Evolutionary conservation across 2,888 invertebrate genomes (phyloP), one percentile per base, ranked within the genome.

Genomic region (Pseudococcus longispinus): DNA sequence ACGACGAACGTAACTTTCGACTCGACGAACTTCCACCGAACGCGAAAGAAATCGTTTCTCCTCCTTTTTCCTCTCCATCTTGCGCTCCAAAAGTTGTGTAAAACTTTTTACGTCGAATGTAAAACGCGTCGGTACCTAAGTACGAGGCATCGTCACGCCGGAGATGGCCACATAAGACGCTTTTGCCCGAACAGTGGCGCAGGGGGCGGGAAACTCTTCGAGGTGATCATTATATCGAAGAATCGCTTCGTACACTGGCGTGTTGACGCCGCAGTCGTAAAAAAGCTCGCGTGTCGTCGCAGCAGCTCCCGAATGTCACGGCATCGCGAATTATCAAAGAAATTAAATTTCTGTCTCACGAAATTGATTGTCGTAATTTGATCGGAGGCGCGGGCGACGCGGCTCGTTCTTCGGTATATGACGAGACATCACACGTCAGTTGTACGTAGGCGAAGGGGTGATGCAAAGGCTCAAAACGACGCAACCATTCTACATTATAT

Each of bases 321-420:
- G n/a, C 60, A 18, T 1, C 13, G 26, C 65, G 26, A 65, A 65
- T 65, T 65, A 65, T 65, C 65, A 65, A 65, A 65, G 65, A 65
- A 65, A 65, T 65, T 65, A 26, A 65, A 65, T 65, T 65, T 65
- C 23, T 26, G 65, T 65, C 65, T 65, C 9, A 13, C 13, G 23
- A 65, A 65, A 65, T 65, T 26, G 65, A 65, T 65, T 65, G 65
- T 65, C 26, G 26, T 23, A 65, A 65, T 65, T 65, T 65, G n/a
- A 5, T 51, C 51, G 51, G 2, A 4, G n/a, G 60, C 20, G 60
- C 60, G 20, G 65, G 13, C 26, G 9, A 8, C 26, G 65, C n/a
- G 5, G n/a, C 55, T 46, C 9, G 5, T 37, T 6, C 44, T 51
- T 5, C 51, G 51, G 6, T 51, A 51, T 15, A 51, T 15, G 51